Percentiles rank a stretch among this genome's conserved stretches.
Evolutionary conservation across 2,888 invertebrate genomes (phyloP).

Genomic region (Drosophila picticornis): DNA sequence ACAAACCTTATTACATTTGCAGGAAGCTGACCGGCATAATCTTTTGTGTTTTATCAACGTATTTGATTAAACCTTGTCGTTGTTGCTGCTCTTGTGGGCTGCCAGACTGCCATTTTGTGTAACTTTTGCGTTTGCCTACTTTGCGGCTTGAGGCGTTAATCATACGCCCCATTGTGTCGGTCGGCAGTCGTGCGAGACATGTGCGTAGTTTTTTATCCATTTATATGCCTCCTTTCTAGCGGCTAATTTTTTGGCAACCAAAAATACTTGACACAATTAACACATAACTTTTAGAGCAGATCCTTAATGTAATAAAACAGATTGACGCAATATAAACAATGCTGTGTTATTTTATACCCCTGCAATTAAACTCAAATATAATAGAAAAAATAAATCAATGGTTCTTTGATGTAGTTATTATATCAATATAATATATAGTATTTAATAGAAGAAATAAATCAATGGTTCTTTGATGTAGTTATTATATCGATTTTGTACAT

Average conservation of each 20-base stretch:
- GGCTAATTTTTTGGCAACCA: conserved; percentile 17
- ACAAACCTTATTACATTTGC: conserved; percentile 34
- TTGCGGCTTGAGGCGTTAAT: conserved; percentile 72
- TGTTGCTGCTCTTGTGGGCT: conserved; percentile 19
- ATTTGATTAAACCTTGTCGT: conserved; percentile 71
- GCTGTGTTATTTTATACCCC: too few species aligned
- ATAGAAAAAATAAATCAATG: too few species aligned
- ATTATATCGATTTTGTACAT: neutral
- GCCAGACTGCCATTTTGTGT: conserved; percentile 42
- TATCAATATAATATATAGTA: too few species aligned
- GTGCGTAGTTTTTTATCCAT: conserved; percentile 48
- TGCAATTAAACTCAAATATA: neutral
- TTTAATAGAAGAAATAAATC: too few species aligned
- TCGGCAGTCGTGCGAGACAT: conserved; percentile 14
- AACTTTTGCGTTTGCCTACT: conserved; percentile 56
- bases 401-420: neutral
- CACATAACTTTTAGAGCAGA: conserved; percentile 5
- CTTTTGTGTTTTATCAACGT: conserved; percentile 79
- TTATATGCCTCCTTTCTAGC: conserved; percentile 13
- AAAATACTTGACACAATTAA: conserved; percentile 31
- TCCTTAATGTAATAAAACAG: neutral
- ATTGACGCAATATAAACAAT: neutral
- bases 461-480: neutral
- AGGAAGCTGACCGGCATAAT: conserved; percentile 54
- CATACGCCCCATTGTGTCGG: conserved; percentile 63